These are phyloP conservation scores for Thunnus albacares DNA, from an alignment of 2,797 vertebrate species.

Conservation along the genomic window DNA sequence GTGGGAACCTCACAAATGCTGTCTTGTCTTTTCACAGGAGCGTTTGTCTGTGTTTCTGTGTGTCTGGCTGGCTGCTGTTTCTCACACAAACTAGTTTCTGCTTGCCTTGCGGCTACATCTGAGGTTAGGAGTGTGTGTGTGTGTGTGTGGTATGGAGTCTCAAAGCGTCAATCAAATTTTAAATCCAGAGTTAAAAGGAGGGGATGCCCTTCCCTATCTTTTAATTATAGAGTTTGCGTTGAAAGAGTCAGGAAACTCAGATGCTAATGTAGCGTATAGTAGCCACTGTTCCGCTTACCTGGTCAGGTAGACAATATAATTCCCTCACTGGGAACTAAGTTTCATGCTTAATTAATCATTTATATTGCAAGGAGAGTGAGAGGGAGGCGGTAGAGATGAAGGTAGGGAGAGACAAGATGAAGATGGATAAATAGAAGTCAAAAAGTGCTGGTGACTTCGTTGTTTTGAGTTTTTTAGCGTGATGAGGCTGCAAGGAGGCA, in stretches of 20 bases:
- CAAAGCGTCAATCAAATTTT: constrained; percentile 71
- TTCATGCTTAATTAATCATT: constrained; percentile 35
- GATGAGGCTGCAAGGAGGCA: background rate
- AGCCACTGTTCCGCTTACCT: constrained; percentile 45
- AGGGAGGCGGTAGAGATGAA: background rate
- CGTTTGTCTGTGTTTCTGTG: constrained; percentile 63
- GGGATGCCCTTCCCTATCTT: constrained; percentile 72
- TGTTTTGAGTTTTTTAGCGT: constrained; percentile 4
- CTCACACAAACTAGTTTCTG: constrained; percentile 73
- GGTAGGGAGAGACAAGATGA: background rate
- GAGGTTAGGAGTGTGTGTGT: constrained; percentile 49
- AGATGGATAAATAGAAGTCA: background rate
- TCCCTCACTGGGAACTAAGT: constrained; percentile 4
- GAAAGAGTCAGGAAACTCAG: constrained; percentile 60
- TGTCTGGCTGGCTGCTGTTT: constrained; percentile 60
- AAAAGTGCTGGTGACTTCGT: constrained; percentile 5
- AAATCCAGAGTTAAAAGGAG: constrained; percentile 74
- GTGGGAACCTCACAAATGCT: constrained; percentile 65
- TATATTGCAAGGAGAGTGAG: background rate
- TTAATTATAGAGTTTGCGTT: constrained; percentile 67
- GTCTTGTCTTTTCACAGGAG: constrained; percentile 55
- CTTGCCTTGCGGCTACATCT: constrained; percentile 72
- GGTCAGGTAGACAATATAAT: constrained; percentile 33
- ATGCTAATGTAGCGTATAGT: constrained; percentile 61
- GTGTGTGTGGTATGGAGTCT: constrained; percentile 38